These are phyloP conservation scores for Cylindroiulus punctatus DNA, from an alignment of 2,888 invertebrate genomes.

Conservation along the genomic window DNA sequence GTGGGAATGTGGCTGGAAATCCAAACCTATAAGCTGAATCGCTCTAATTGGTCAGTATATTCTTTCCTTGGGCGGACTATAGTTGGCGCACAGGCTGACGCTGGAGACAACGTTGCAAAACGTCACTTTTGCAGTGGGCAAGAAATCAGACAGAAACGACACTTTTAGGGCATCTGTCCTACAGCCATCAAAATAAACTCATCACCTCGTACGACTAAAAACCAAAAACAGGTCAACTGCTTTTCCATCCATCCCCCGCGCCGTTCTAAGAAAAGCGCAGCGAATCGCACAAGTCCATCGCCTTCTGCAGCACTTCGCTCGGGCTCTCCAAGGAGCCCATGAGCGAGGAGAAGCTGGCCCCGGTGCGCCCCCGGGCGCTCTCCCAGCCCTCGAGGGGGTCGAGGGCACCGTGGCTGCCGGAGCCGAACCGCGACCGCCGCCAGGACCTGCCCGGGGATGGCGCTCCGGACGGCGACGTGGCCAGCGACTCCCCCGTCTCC, in stretches of 20 bases:
- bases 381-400: constrained; percentile 53
- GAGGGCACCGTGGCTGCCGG: background rate
- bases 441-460: background rate
- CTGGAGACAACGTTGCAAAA: too few relatives aligned
- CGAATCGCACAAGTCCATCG: constrained; percentile 59
- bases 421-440: background rate
- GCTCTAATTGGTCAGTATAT: too few relatives aligned
- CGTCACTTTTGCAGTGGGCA: too few relatives aligned
- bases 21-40: too few relatives aligned
- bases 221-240: background rate
- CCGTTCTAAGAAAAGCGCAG: constrained; percentile 51
- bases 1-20: too few relatives aligned
- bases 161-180: background rate
- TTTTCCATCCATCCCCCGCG: background rate
- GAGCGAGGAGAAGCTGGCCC: constrained; percentile 48
- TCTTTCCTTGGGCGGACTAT: too few relatives aligned
- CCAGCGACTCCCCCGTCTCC: constrained; percentile 24
- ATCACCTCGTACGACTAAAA: background rate
- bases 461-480: constrained; percentile 1
- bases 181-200: background rate
- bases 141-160: too few relatives aligned
- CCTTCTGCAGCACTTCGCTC: constrained; percentile 58
- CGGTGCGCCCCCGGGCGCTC: background rate
- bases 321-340: constrained; percentile 57
- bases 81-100: too few relatives aligned